phyloP scores from a whole-genome alignment of 2,797 vertebrate species.

The Galaxias olidus region DNA sequence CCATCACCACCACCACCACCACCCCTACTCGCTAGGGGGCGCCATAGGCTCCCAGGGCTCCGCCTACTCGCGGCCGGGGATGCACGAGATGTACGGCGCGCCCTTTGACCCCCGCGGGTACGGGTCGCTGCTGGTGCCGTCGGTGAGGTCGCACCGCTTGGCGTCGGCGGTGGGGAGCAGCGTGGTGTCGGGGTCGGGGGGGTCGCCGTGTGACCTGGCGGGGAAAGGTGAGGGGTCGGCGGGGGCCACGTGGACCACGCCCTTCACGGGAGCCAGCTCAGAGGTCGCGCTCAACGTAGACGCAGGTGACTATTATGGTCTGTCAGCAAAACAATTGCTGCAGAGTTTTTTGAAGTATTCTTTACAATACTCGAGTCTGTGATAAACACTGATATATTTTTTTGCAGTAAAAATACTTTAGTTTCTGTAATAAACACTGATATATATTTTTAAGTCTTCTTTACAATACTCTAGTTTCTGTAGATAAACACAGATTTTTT shows the following conservation, averaged over 20 bases:
- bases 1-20: slow-evolving; percentile 88
- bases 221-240: slow-evolving; percentile 85
- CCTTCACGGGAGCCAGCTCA: slow-evolving; percentile 80
- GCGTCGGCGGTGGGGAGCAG: slow-evolving; percentile 70
- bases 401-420: no score
- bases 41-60: slow-evolving; percentile 83
- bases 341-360: no score
- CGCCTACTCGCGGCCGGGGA: slow-evolving; percentile 80
- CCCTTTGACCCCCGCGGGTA: slow-evolving; percentile 94
- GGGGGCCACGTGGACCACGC: slow-evolving; percentile 80
- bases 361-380: no score
- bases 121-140: slow-evolving; percentile 88
- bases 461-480: no score
- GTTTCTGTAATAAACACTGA: no score
- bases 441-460: no score
- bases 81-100: slow-evolving; percentile 92
- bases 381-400: no score
- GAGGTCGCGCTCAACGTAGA: slow-evolving; percentile 93
- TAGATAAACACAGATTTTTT: no score
- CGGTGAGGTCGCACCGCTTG: slow-evolving; percentile 88
- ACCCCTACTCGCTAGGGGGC: slow-evolving; percentile 84
- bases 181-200: slow-evolving; percentile 77
- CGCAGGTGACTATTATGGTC: slow-evolving; percentile 77
- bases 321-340: background rate
- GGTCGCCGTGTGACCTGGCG: slow-evolving; percentile 87